Percentiles rank a stretch among this genome's conserved stretches.
Evolutionary conservation across 2,888 invertebrate species (phyloP).

Genomic region (Heteromurus nitidus): DNA sequence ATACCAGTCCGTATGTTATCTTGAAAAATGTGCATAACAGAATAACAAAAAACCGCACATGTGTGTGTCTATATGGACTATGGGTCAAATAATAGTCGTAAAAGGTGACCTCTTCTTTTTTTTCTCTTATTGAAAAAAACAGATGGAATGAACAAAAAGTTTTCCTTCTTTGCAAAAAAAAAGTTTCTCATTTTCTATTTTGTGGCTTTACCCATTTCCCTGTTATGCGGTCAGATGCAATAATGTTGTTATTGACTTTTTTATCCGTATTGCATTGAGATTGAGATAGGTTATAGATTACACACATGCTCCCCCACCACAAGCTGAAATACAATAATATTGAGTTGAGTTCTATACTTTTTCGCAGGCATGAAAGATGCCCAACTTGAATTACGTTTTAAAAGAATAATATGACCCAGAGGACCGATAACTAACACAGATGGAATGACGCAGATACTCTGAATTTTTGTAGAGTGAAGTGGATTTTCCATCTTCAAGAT

Average conservation of each 20-base stretch:
- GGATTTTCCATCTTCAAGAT: background rate
- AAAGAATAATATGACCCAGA: no score
- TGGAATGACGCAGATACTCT: no score
- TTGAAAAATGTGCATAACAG: background rate
- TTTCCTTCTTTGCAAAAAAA: background rate
- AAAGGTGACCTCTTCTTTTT: conserved; percentile 34
- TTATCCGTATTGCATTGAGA: no score
- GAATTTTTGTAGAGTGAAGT: no score
- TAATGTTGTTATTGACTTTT: background rate
- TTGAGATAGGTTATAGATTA: no score
- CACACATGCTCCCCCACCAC: no score
- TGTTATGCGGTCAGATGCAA: conserved; percentile 9
- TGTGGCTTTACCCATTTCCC: background rate
- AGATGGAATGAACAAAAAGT: conserved; percentile 11
- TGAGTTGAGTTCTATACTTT: no score
- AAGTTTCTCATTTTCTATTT: background rate
- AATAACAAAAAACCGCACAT: background rate
- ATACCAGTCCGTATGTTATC: conserved; percentile 10
- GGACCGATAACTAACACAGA: no score
- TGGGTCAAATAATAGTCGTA: conserved; percentile 35
- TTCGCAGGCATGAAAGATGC: no score
- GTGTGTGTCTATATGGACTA: background rate
- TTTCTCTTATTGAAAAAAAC: conserved; percentile 31
- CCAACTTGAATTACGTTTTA: no score
- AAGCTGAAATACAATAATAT: no score